Evolutionary conservation across 2,113 vertebrate species (phyloP), one percentile per base, ranked within the genome.

Genomic region (Struthidea cinerea): DNA sequence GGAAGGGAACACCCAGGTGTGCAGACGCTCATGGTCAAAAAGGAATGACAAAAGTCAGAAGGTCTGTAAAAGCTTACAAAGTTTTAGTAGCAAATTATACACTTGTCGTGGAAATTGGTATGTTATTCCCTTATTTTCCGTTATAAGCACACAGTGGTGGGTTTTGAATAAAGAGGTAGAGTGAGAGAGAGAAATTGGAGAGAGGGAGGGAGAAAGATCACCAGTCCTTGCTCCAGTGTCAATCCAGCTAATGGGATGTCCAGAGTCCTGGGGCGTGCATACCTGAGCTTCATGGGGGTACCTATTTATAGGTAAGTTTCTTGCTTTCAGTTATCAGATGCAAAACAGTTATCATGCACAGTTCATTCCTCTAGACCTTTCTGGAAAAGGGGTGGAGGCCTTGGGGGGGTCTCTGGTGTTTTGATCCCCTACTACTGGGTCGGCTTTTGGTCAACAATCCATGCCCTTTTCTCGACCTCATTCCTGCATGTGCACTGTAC

Each of bases 321-420:
- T 57, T 13, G 7, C 13, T 59, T 74, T 74, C n/a, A n/a, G n/a
- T n/a, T n/a, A n/a, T n/a, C n/a, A n/a, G 14, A 24, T 30, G 23
- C 9, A 46, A 17, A 46, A n/a, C 20, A 74, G 13, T 59, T 55
- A 53, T 27, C 13, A 27, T 13, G 11, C 17, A 47, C 30, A 41
- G 28, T 53, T 37, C 6, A 13, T 74, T 75, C 69, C 39, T 59
- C 39, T 41, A 26, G 26, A 63, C 12, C 30, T 35, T 55, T 49
- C 26, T 61, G n/a, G 41, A 61, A 76, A 56, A 19, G 15, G 32
- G 4, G 7, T 26, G 35, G 15, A 83, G 55, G 18, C 4, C 22
- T 37, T 35, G 0, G 0, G 3, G 9, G 1, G 2, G 4, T 55
- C 24, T 32, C 63, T 55, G n/a, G 14, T 33, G 14, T 55, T 18